These are phyloP conservation scores for Enteromius fasciolatus DNA, from an alignment of 2,797 vertebrate species.

Conservation along the genomic window DNA sequence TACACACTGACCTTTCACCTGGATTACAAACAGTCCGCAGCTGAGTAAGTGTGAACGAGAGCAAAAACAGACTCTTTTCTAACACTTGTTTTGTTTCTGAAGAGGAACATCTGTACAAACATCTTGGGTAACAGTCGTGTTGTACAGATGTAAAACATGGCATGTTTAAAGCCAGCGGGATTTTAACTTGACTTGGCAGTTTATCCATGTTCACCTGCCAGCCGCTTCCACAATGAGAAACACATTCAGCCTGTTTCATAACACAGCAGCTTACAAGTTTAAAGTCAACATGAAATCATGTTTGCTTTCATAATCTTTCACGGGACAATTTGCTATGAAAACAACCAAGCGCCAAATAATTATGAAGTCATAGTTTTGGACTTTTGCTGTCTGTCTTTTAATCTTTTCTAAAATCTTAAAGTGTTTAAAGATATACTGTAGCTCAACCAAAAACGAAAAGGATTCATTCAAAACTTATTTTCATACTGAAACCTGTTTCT, in stretches of 20 bases:
- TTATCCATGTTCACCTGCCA: background rate
- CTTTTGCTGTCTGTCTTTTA: background rate
- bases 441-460: background rate
- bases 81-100: conserved; percentile 5
- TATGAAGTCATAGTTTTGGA: background rate
- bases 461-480: background rate
- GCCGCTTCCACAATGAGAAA: background rate
- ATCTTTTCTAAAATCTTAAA: background rate
- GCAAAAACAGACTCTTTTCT: conserved; percentile 10
- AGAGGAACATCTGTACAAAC: conserved; percentile 33
- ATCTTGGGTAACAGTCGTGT: conserved; percentile 7
- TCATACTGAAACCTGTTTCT: too few relatives aligned
- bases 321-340: background rate
- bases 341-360: background rate
- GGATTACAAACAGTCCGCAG: background rate
- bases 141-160: background rate
- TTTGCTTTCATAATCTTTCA: background rate
- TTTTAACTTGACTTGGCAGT: background rate
- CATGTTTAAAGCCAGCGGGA: background rate
- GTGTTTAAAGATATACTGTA: background rate
- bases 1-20: background rate
- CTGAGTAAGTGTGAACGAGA: conserved; percentile 17
- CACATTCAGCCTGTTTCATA: background rate
- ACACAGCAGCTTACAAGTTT: background rate
- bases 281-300: conserved; percentile 12